Percentiles rank a stretch among this genome's conserved stretches.
These are phyloP conservation scores for Acanthiza pusilla DNA, from an alignment of 2,797 vertebrate genomes.

Conservation along the genomic window DNA sequence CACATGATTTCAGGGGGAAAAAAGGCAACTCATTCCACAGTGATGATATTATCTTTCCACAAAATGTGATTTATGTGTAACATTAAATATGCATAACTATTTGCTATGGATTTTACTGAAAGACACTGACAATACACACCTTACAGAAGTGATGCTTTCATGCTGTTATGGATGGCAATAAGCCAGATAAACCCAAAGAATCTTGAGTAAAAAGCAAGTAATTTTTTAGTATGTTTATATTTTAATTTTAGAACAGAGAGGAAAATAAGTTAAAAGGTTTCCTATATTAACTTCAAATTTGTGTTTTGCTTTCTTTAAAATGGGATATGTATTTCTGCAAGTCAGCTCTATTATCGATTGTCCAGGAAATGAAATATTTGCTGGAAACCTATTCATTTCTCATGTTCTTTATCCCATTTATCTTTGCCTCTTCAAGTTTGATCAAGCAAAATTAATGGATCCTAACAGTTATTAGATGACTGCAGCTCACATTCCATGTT, in stretches of 20 bases:
- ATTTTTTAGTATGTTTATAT: background rate
- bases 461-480: background rate
- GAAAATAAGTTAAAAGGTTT: background rate
- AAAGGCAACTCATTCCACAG: background rate
- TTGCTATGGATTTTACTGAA: background rate
- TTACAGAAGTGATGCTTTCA: background rate
- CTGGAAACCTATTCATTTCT: background rate
- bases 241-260: background rate
- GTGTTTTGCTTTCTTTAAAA: background rate
- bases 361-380: background rate
- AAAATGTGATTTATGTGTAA: background rate
- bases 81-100: background rate
- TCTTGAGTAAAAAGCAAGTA: background rate
- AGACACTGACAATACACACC: background rate
- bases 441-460: background rate
- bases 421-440: background rate
- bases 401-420: background rate
- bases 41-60: background rate
- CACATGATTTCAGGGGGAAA: background rate
- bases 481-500: background rate
- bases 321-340: background rate
- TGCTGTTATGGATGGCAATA: background rate
- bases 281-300: background rate
- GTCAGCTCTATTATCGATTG: background rate
- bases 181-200: background rate